These are phyloP conservation scores for Drosophila fungiperda DNA, from an alignment of 2,888 invertebrate species.

Conservation along the genomic window DNA sequence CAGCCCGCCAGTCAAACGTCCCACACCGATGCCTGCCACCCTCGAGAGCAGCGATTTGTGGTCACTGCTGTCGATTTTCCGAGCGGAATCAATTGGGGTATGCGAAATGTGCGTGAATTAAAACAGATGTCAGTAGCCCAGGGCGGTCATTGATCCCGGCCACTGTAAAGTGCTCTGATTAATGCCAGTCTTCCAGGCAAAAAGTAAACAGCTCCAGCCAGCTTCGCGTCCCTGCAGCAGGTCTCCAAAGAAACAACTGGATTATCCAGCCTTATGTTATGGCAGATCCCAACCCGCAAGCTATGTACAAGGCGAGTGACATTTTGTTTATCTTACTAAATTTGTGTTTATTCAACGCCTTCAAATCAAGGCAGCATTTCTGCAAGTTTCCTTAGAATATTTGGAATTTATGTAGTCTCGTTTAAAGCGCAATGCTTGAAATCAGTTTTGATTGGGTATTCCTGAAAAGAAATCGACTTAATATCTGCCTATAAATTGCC, in stretches of 20 bases:
- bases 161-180: slow-evolving; percentile 63
- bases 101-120: slow-evolving; percentile 61
- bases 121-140: slow-evolving; percentile 65
- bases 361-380: slow-evolving; percentile 34
- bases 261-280: slow-evolving; percentile 25
- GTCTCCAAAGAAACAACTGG: slow-evolving; percentile 41
- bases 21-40: not conserved
- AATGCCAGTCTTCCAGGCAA: slow-evolving; percentile 48
- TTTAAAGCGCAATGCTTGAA: not conserved
- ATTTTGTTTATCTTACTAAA: slow-evolving; percentile 54
- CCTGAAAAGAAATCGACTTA: not conserved
- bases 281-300: slow-evolving; percentile 22
- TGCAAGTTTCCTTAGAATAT: not conserved
- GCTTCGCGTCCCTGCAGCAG: slow-evolving; percentile 5
- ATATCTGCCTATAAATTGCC: not conserved
- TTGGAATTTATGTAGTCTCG: not conserved
- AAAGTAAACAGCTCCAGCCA: slow-evolving; percentile 46
- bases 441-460: not conserved
- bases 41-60: slow-evolving; percentile 52
- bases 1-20: not conserved
- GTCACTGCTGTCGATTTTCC: slow-evolving; percentile 41
- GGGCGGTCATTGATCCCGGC: slow-evolving; percentile 63
- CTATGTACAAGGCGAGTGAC: slow-evolving; percentile 13
- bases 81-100: slow-evolving; percentile 46
- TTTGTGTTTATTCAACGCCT: slow-evolving; percentile 48